A percentile compares a stretch with the other conserved stretches of the same genome.
Conservation (phyloP, 2,888 invertebrate genomes). For the Scaptomyza flava region DNA sequence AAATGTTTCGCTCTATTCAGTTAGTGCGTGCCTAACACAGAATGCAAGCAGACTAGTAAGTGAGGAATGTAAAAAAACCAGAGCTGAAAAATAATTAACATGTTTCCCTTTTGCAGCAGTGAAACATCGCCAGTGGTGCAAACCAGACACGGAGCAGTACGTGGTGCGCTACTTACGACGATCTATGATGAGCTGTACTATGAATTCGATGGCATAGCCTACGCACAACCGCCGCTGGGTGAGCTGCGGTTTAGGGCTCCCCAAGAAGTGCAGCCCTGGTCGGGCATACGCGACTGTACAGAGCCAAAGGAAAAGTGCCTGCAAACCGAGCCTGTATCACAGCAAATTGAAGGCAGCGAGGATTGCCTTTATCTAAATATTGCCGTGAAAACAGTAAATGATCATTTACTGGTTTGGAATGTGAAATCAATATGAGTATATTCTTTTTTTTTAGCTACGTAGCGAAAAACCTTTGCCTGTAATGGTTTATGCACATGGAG, state of each 20-base stretch:
- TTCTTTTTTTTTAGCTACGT: conserved; percentile 37
- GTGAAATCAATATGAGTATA: neutral
- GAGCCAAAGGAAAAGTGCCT: conserved; percentile 56
- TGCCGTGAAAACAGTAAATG: conserved; percentile 61
- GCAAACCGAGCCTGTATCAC: conserved; percentile 60
- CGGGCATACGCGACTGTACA: conserved; percentile 67
- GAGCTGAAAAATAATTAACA: neutral
- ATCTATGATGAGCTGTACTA: conserved; percentile 71
- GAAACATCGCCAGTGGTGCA: conserved; percentile 56
- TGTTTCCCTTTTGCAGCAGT: conserved; percentile 16
- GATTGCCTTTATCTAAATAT: conserved; percentile 79
- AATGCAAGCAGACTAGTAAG: conserved; percentile 54
- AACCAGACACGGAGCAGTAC: conserved; percentile 75
- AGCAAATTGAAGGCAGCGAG: conserved; percentile 70
- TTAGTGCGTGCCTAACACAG: neutral
- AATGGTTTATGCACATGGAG: conserved; percentile 75
- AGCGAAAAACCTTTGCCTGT: conserved; percentile 57
- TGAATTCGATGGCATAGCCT: conserved; percentile 79
- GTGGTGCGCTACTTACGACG: conserved; percentile 61
- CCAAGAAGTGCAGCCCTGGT: conserved; percentile 82
- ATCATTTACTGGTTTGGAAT: too few species aligned
- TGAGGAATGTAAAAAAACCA: neutral
- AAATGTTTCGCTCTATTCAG: neutral
- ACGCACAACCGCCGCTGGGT: conserved; percentile 71
- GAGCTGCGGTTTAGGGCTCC: conserved; percentile 79